Base-by-base conservation (phyloP, 2,888 invertebrate species). In the Pristionchus mayeri region DNA sequence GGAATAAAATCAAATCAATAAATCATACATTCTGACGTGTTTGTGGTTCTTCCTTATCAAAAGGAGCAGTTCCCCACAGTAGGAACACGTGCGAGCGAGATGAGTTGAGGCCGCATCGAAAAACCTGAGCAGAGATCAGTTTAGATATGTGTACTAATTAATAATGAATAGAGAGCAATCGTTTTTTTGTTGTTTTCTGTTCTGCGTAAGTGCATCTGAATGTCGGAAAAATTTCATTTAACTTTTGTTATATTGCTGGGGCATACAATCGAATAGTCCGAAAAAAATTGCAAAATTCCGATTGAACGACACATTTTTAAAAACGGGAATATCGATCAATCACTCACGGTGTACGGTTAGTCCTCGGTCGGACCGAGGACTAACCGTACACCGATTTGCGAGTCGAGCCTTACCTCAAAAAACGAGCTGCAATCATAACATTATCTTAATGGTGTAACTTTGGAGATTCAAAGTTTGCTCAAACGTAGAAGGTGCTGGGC, bases 61-160 rank as follows among this genome's bases (percentile, higher is more conserved):
- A 13, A 30, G 81, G 21, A 82, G 63, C 48, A 63, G 30, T 30
- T 82, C 81, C 44, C 81, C 81, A 48, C 81, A 82, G 48, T 82
- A 82, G 21, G 81, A 30, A 37, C 81, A 82, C 30, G 81, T 82
- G 11, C 63, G 60, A 7, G 81, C 81, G 2, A 63, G 48, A 13
- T 44, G 81, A 63, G 13, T 44, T 37, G 24, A 82, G 81, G 21
- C 81, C 81, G 24, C 81, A 52, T 0, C 52, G 52, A 24, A 27
- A 34, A 7, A 82, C 44, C 81, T 82, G 48, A 37, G 21, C 34
- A 78, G 9, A 4, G 48, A 48, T 21, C 54, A 54, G 54, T 4
- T 16, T 16, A 54, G 54, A 54, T 54, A 54, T 21, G 4, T 16
- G 4, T 54, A 54, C n/a, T n/a, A n/a, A n/a, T n/a, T n/a, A n/a